Base-by-base conservation (phyloP, 2,888 invertebrate genomes). In the Heliothis peltigera region DNA sequence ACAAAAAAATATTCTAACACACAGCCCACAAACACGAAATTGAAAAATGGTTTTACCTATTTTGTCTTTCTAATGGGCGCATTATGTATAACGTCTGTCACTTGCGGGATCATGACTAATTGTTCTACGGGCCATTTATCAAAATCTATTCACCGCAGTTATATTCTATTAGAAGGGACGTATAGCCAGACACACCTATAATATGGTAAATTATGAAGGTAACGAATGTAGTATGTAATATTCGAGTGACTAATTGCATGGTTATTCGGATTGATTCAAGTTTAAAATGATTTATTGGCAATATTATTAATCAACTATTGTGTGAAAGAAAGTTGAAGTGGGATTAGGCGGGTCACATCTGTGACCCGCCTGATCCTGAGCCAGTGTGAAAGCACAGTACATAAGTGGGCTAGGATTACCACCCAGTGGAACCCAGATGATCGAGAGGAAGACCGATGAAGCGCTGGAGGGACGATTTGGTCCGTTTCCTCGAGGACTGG, bases 91-190 rank as follows among this genome's bases (percentile, higher is more conserved):
- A 53, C 51, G 47, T 43, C 60, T 75, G 78, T 77, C 69, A 62
- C 59, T 64, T 53, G 64, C 44, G 78, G 78, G 70, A 73, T 69
- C 64, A 69, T 73, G 78, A 75, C 78, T 75, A 75, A 75, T 75
- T 75, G 74, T 69, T 69, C 64, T 19, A 52, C 17, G 44, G 19
- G 54, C 78, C 70, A 75, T 77, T 77, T 69, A 60, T 75, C 75
- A 77, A 64, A 77, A 77, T 63, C 78, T 62, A 60, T 69, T 75
- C 78, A 77, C 64, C 74, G 57, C 63, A 42, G 60, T 73, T 63
- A 65, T 69, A 49, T 62, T 57, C 62, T 60, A 75, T 64, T 47
- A 60, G 47, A 57, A 49, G 46, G 15, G 49, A 63, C 73, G 44
- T 56, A 64, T 25, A 47, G 59, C 35, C 43, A 35, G 59, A 18